A percentile compares a stretch with the other conserved stretches of the same genome.
These are phyloP conservation scores for Hermaeophaga mercurialis DNA, from an alignment of 2,888 invertebrate genomes.

Conservation along the genomic window DNA sequence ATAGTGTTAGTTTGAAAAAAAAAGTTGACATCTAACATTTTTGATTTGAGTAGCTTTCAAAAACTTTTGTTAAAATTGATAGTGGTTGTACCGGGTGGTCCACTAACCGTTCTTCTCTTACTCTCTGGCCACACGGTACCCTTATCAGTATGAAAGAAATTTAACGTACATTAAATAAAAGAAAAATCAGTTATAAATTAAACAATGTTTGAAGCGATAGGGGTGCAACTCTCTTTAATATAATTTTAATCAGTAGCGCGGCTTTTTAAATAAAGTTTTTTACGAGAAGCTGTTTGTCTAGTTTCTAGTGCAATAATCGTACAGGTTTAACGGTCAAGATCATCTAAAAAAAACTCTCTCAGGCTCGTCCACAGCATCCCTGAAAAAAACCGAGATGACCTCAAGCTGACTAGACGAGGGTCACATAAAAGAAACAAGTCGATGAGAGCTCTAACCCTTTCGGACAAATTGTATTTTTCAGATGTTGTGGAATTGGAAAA, in stretches of 20 bases:
- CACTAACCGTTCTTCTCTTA: too few relatives aligned
- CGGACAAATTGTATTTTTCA: not conserved
- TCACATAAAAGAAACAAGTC: constrained; percentile 12
- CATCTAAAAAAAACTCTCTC: constrained; percentile 24
- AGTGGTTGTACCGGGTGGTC: too few relatives aligned
- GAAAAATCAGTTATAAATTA: constrained; percentile 21
- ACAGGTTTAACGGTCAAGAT: constrained; percentile 26
- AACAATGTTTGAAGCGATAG: constrained; percentile 13
- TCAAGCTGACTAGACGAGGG: constrained; percentile 28
- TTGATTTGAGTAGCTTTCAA: too few relatives aligned
- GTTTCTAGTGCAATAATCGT: constrained; percentile 22
- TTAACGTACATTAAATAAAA: constrained; percentile 4
- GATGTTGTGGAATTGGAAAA: constrained; percentile 4
- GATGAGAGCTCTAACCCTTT: constrained; percentile 4
- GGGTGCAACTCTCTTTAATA: constrained; percentile 25
- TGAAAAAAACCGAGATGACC: constrained; percentile 17
- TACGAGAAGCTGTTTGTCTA: constrained; percentile 18
- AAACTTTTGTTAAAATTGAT: too few relatives aligned
- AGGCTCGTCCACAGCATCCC: constrained; percentile 22
- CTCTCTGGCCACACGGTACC: too few relatives aligned
- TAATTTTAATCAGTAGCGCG: constrained; percentile 16
- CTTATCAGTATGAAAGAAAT: too few relatives aligned
- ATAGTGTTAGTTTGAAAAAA: too few relatives aligned
- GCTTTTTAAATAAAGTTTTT: constrained; percentile 15
- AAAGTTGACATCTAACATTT: too few relatives aligned